Conservation (phyloP, 2,888 invertebrate genomes). For the Phyto melanocephala region DNA sequence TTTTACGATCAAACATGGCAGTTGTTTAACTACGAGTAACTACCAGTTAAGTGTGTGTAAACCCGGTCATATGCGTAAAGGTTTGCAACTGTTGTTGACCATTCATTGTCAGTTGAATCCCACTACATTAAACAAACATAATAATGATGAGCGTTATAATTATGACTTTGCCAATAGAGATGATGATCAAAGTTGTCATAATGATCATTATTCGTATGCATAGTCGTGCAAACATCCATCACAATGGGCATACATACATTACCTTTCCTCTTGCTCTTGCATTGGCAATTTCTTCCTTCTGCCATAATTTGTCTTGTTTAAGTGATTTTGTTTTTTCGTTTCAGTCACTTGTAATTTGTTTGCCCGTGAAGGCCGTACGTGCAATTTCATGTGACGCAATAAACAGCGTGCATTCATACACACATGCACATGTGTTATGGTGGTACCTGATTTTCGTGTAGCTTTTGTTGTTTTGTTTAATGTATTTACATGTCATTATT, state of each 20-base stretch:
- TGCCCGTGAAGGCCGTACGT: constrained; percentile 61
- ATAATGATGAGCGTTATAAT: not conserved
- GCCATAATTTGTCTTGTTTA: not conserved
- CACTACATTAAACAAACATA: no score
- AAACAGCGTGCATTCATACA: constrained; percentile 19
- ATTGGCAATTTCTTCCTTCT: not conserved
- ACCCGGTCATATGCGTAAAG: not conserved
- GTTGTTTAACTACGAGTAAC: not conserved
- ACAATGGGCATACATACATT: constrained; percentile 12
- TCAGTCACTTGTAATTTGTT: constrained; percentile 48
- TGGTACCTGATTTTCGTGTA: constrained; percentile 2
- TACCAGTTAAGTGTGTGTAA: not conserved
- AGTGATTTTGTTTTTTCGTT: not conserved
- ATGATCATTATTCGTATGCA: constrained; percentile 7
- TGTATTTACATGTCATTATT: constrained; percentile 32
- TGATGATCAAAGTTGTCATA: not conserved
- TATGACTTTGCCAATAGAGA: not conserved
- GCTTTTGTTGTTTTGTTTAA: constrained; percentile 6
- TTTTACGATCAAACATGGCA: constrained; percentile 10
- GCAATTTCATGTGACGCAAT: constrained; percentile 62
- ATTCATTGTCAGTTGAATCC: not conserved
- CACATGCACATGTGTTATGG: constrained; percentile 17
- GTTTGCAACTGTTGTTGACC: not conserved
- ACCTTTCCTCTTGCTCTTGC: not conserved
- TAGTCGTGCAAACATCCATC: constrained; percentile 2